Conservation (phyloP, 2,888 invertebrate genomes). For the Ochropacha duplaris region DNA sequence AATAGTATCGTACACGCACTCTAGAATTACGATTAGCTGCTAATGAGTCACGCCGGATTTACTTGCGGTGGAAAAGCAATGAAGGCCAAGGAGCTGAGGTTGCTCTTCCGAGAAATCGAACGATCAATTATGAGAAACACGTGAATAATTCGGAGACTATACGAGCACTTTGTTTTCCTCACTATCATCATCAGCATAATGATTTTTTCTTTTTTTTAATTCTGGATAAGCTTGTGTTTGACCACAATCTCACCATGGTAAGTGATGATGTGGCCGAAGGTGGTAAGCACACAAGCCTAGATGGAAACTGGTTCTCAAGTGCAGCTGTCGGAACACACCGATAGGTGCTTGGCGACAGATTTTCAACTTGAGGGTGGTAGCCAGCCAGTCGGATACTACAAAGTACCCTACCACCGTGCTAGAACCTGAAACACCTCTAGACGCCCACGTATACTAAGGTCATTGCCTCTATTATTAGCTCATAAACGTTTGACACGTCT, state of each 20-base stretch:
- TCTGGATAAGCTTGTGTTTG: no score
- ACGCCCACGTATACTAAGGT: not conserved
- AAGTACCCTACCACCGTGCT: no score
- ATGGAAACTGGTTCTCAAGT: no score
- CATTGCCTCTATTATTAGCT: not conserved
- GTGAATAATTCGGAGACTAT: conserved; percentile 25
- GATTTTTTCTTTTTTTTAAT: no score
- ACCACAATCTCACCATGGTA: no score
- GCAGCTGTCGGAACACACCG: no score
- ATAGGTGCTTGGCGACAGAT: no score
- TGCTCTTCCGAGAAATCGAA: conserved; percentile 41
- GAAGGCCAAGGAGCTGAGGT: conserved; percentile 32
- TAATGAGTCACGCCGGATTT: conserved; percentile 66
- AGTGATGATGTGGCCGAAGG: no score
- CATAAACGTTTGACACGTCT: conserved; percentile 1
- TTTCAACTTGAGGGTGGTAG: no score
- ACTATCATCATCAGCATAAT: no score
- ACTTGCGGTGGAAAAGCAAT: conserved; percentile 52
- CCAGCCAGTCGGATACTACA: no score
- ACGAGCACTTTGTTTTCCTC: conserved; percentile 18
- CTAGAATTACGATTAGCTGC: conserved; percentile 41
- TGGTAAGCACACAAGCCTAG: no score
- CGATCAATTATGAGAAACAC: conserved; percentile 35
- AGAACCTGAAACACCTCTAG: not conserved
- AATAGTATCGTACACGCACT: conserved; percentile 31